phyloP scores from a whole-genome alignment of 2,113 vertebrate genomes.

The Rhea americana region DNA sequence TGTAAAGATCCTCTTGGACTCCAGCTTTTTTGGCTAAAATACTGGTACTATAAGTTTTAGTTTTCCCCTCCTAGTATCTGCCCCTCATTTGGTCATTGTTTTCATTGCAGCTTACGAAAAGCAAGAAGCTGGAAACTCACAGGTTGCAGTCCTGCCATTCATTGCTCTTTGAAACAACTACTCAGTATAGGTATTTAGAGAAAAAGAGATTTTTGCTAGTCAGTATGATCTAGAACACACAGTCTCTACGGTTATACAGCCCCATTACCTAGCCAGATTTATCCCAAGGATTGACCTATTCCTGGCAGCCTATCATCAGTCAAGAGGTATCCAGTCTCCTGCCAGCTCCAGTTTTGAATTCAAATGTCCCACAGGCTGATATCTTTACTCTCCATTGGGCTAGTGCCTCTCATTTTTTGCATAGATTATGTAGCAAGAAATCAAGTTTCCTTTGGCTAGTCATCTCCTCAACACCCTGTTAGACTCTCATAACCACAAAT shows the following conservation, averaged over 20 bases:
- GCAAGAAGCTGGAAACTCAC: background rate
- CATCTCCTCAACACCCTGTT: background rate
- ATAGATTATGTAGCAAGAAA: background rate
- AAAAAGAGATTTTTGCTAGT: background rate
- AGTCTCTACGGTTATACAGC: background rate
- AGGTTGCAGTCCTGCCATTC: background rate
- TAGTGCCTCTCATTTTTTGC: background rate
- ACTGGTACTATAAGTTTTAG: background rate
- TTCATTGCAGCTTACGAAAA: background rate
- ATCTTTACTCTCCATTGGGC: background rate
- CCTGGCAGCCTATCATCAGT: background rate
- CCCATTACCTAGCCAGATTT: background rate
- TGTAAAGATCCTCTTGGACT: background rate
- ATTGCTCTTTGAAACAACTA: background rate
- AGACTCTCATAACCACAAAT: fast-evolving
- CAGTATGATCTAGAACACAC: background rate
- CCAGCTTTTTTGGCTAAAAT: background rate
- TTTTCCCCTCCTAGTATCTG: background rate
- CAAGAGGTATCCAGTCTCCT: background rate
- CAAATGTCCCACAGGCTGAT: background rate
- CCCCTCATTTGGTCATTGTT: background rate
- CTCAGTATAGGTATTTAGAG: background rate
- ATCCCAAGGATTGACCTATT: background rate
- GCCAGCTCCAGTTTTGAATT: background rate
- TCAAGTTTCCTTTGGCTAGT: background rate